Percentiles rank a stretch among this genome's conserved stretches.
Evolutionary conservation across 1,140 invertebrate species (phyloP).

Genomic region (Sitophilus oryzae): DNA sequence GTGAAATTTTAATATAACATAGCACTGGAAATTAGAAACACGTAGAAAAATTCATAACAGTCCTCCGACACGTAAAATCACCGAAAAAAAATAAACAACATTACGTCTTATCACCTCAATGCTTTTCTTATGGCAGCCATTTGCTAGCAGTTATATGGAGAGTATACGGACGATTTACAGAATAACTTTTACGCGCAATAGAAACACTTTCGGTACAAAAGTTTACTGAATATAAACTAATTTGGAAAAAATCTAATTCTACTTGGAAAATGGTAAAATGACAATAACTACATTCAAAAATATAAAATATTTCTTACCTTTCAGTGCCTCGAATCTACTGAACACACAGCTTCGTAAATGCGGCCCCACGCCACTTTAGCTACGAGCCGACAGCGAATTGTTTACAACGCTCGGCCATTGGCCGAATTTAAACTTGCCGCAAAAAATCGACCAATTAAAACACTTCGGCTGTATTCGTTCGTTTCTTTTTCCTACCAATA

Average conservation of each 20-base stretch:
- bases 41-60: slow-evolving; percentile 26
- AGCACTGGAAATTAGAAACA: slow-evolving; percentile 25
- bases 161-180: slow-evolving; percentile 31
- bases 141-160: slow-evolving; percentile 40
- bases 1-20: slow-evolving; percentile 29
- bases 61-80: background rate
- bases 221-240: slow-evolving; percentile 15
- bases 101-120: slow-evolving; percentile 28
- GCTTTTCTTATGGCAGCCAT: slow-evolving; percentile 46
- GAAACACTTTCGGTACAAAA: slow-evolving; percentile 22
- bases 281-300: slow-evolving; percentile 47
- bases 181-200: slow-evolving; percentile 33
- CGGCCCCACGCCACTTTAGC: slow-evolving; percentile 58
- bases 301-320: slow-evolving; percentile 56
- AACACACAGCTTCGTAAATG: slow-evolving; percentile 56
- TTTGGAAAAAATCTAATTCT: slow-evolving; percentile 30
- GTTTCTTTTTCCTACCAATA: slow-evolving; percentile 28
- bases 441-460: slow-evolving; percentile 53
- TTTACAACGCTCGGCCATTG: slow-evolving; percentile 50
- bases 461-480: slow-evolving; percentile 25
- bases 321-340: slow-evolving; percentile 51
- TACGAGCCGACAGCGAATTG: slow-evolving; percentile 50
- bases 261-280: slow-evolving; percentile 42
- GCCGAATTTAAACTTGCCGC: slow-evolving; percentile 56
- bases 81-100: slow-evolving; percentile 27